Evolutionary conservation across 2,888 invertebrate species (phyloP).

Genomic region (Drosophila mettleri): DNA sequence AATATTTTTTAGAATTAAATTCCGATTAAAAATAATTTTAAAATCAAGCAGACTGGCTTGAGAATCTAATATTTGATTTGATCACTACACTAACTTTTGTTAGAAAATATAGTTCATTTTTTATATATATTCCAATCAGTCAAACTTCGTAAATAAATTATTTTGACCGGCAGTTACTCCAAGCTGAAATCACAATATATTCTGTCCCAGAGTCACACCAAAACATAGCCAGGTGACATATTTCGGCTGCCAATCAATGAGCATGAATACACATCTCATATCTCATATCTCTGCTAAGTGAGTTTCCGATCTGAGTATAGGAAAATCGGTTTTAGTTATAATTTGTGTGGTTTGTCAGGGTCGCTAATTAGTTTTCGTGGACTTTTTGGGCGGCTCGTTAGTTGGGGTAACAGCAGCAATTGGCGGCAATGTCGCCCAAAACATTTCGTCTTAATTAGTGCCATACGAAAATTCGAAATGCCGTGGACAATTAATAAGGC

Average conservation of each 20-base stretch:
- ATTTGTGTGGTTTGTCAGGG: constrained; percentile 30
- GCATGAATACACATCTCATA: not conserved
- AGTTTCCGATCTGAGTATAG: not conserved
- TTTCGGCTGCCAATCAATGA: not conserved
- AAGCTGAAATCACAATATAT: too few species aligned
- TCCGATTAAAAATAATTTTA: too few species aligned
- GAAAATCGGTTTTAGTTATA: not conserved
- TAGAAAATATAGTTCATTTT: too few species aligned
- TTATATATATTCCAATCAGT: too few species aligned
- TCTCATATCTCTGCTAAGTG: not conserved
- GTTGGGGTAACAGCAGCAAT: constrained; percentile 13
- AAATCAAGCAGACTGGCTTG: too few species aligned
- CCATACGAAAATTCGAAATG: constrained; percentile 47
- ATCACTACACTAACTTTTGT: too few species aligned
- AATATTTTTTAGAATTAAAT: too few species aligned
- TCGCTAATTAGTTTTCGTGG: constrained; percentile 60
- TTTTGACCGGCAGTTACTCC: too few species aligned
- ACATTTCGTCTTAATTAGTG: constrained; percentile 76
- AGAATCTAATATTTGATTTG: too few species aligned
- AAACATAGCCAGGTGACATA: too few species aligned
- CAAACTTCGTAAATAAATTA: too few species aligned
- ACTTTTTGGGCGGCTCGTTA: constrained; percentile 44
- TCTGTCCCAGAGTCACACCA: too few species aligned
- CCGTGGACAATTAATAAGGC: constrained; percentile 72
- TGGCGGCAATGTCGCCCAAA: constrained; percentile 27